Evolutionary conservation across 2,797 vertebrate species (phyloP).

Genomic region (Prionace glauca): DNA sequence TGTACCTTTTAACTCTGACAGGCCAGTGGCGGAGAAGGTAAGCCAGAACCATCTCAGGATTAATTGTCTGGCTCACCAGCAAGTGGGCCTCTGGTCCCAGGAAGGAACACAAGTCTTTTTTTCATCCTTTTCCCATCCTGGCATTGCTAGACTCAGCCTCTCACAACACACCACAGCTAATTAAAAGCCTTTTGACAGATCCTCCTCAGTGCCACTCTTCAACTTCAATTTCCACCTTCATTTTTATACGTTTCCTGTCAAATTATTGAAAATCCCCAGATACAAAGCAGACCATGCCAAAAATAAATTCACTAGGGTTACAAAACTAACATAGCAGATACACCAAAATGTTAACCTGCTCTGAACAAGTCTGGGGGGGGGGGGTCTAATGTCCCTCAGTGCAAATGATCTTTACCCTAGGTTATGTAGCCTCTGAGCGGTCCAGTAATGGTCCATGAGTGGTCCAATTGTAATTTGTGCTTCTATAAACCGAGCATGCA

Average conservation of each 20-base stretch:
- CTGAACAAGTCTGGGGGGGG: background rate
- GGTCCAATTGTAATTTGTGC: background rate
- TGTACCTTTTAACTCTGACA: conserved; percentile 13
- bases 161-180: background rate
- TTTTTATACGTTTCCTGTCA: background rate
- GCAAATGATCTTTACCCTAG: background rate
- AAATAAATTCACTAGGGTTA: background rate
- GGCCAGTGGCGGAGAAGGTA: conserved; percentile 7
- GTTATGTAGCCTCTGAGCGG: background rate
- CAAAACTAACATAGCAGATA: background rate
- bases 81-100: background rate
- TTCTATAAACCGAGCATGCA: background rate
- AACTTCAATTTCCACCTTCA: background rate
- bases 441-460: background rate
- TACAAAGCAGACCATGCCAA: background rate
- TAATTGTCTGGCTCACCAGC: conserved; percentile 21
- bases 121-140: background rate
- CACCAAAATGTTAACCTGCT: background rate
- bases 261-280: background rate
- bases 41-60: conserved; percentile 28
- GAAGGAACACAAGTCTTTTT: background rate
- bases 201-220: background rate
- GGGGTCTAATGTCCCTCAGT: background rate
- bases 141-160: background rate
- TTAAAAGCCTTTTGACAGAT: background rate